Percentiles rank a stretch among this genome's conserved stretches.
These are phyloP conservation scores for Anoncus sp. DNA, from an alignment of 2,888 invertebrate species.

Conservation along the genomic window DNA sequence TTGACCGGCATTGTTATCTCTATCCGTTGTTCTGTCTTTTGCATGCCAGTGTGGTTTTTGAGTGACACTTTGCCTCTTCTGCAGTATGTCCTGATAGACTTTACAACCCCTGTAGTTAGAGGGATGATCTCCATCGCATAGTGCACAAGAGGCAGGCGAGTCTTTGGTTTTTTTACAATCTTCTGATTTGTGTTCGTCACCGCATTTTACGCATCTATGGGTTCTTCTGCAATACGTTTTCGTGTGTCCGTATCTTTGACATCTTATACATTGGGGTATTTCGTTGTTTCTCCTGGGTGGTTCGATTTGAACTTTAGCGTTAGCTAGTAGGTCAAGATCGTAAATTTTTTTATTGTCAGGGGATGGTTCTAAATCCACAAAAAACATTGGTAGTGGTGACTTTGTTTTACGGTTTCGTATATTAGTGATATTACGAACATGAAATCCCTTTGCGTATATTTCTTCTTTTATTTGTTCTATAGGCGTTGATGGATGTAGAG, in stretches of 20 bases:
- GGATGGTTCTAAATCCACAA: constrained; percentile 58
- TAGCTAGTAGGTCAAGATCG: not conserved
- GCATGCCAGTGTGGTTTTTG: constrained; percentile 12
- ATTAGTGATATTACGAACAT: constrained; percentile 53
- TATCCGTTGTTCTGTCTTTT: too few species aligned
- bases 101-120: constrained; percentile 69
- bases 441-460: constrained; percentile 48
- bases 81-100: constrained; percentile 47
- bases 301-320: constrained; percentile 40
- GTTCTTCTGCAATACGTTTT: constrained; percentile 58
- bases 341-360: constrained; percentile 1
- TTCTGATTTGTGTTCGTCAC: constrained; percentile 52
- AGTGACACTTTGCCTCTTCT: not conserved
- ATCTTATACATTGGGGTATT: constrained; percentile 64
- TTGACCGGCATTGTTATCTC: too few species aligned
- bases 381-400: constrained; percentile 58
- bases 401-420: constrained; percentile 54
- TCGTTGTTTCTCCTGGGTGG: constrained; percentile 53
- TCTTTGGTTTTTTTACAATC: constrained; percentile 63
- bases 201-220: constrained; percentile 64
- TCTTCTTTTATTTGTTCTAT: constrained; percentile 51
- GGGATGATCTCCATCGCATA: constrained; percentile 66
- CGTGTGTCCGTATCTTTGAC: constrained; percentile 65
- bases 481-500: constrained; percentile 26
- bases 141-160: constrained; percentile 57